Base-by-base conservation (phyloP, 1,140 invertebrate species). In the Drosophila quadrilineata region DNA sequence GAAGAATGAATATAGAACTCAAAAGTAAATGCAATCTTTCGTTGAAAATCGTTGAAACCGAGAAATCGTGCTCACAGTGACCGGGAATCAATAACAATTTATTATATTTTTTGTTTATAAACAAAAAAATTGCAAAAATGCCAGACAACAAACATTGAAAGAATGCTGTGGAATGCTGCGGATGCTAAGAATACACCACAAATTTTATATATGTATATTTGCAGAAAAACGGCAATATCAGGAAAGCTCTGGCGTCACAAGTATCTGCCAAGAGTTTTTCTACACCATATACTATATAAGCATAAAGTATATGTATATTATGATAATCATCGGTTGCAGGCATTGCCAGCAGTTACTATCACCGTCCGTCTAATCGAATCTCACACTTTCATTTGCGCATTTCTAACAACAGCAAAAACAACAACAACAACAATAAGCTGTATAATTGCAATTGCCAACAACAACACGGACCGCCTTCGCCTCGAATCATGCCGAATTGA, bases 61-160 rank as follows among this genome's bases (percentile, higher is more conserved):
- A n/a, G 31, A 31, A 60, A 72, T 58, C 77, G 62, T 76, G 77
- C 50, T 43, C 59, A 65, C n/a, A 72, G 73, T 77, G 67, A 40
- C 29, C 26, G 19, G 31, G 46, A 82, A 65, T 62, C 40, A 65
- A 82, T 46, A 8, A 10, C 14, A 9, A 16, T 52, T 45, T 49
- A 46, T 40, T 6, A 31, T 50, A 26, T 41, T 29, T 22, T 3
- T 46, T 76, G 71, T 82, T 82, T 82, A 68, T 66, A 80, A 69
- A 76, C 56, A 60, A 65, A 75, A 69, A 82, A 72, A 72, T 71
- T 43, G 62, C 52, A 46, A 14, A 50, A 60, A 45, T 60, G 26
- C 24, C 40, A 45, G 56, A 60, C 56, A 59, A 66, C 56, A 66
- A 73, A 56, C 28, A 54, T 49, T 19, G 38, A 46, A 50, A 45